Base-by-base conservation (phyloP, 2,797 vertebrate genomes). In the Leuciscus waleckii region DNA sequence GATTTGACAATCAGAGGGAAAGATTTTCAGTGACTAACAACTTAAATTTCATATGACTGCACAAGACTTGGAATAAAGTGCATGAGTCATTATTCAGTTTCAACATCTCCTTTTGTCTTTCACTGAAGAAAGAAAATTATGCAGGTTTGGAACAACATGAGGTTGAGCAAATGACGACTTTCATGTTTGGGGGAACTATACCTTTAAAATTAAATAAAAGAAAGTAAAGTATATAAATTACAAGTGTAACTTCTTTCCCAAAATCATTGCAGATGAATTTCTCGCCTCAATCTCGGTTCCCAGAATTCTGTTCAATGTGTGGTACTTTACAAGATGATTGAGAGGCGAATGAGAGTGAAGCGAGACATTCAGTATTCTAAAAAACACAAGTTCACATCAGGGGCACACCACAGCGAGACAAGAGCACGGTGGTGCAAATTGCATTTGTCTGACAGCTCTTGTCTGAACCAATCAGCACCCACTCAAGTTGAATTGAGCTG, bases 391-490 rank as follows among this genome's bases (percentile, higher is more conserved):
- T 23, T 70, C 67, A 69, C 83, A 70, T 79, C 75, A 84, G 83
- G 65, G 49, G 51, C 51, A 70, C 37, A 49, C 49, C 61, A n/a
- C 26, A 69, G 83, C 8, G 1, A 1, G 21, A 17, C 9, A 5
- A 56, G 68, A 13, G 26, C 13, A 79, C 58, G 83, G 76, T 5
- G n/a, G 82, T 10, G 21, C 37, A 79, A 70, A 84, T 61, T 79
- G 65, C 8, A 35, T 61, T 70, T 70, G 83, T 79, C 65, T 84
- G 35, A 75, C 58, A 70, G 32, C 54, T 67, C 68, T 67, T 41
- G 21, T 70, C 65, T 54, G 76, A 73, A 68, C 70, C 86, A 81
- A 84, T 84, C 65, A 79, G 83, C 49, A 61, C 63, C 74, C 65
- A 79, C 75, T 84, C 5, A 26, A 84, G 75, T 17, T 17, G 75